Base-by-base conservation (phyloP, 2,888 invertebrate species). In the Limenitis camilla region DNA sequence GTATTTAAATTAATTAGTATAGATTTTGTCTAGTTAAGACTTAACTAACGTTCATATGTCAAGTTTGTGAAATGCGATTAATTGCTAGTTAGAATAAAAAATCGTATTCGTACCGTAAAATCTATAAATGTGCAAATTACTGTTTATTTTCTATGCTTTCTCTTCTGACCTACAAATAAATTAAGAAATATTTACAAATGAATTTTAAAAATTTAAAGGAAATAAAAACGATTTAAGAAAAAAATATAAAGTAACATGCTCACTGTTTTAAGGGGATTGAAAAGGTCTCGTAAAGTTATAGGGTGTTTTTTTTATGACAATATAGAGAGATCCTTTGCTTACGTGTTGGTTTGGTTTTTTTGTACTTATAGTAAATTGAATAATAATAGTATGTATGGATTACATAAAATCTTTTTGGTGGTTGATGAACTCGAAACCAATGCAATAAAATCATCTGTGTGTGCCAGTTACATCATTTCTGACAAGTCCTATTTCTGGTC, bases 91-190 rank as follows among this genome's bases (percentile, higher is more conserved):
- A 44, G 44, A 33, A 11, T 40, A 38, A 39, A 48, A 45, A 45
- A 40, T 28, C 35, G 40, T 40, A 43, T 49, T 52, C 49, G 43
- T 44, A 49, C 49, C 53, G 53, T 53, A 53, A 53, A 53, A 53
- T 53, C 49, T 45, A 44, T 49, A 53, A 53, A 36, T 32, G 41
- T 42, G 40, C 38, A 32, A 52, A 47, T 52, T 38, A 32, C 33
- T 45, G 45, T 53, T 49, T 33, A 40, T 48, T 49, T 53, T 40
- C 40, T 49, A 49, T 44, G 53, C 53, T 53, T 53, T 53, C 53
- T 53, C 53, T 53, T 53, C 32, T 53, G 43, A 40, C 42, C 53
- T 53, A 43, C 44, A 49, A 53, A 30, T 35, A 10, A 28, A 44
- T 33, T 9, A 40, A 11, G 27, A 29, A 39, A 11, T 36, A 35